These are phyloP conservation scores for Trachythela sp. DNA, from an alignment of 64 coral and sea anemone genomes.

Conservation along the genomic window DNA sequence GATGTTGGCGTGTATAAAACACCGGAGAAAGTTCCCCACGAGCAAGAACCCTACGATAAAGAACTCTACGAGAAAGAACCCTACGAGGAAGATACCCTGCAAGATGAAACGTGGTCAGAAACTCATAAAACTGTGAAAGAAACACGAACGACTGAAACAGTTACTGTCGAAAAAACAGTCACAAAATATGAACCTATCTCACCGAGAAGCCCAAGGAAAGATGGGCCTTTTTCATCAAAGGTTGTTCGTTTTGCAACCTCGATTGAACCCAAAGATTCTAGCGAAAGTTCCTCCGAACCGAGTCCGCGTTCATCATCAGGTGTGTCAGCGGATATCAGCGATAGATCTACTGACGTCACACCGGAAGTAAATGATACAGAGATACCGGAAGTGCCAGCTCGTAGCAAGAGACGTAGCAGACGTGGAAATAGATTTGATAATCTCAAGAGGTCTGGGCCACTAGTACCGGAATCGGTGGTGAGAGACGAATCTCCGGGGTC, in stretches of 20 bases:
- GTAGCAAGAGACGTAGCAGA: background rate
- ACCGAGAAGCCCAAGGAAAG: background rate
- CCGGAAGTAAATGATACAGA: background rate
- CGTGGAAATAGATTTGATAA: conserved; percentile 5
- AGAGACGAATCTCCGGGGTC: background rate
- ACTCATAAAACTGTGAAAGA: background rate
- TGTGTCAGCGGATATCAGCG: background rate
- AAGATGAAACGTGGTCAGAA: background rate
- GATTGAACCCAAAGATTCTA: background rate
- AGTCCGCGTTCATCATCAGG: background rate
- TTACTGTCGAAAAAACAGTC: background rate
- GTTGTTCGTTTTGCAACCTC: background rate
- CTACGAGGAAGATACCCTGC: background rate
- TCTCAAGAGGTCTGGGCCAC: background rate
- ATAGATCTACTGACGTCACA: background rate
- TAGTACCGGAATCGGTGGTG: background rate
- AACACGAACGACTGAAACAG: background rate
- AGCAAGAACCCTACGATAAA: background rate
- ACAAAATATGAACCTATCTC: background rate
- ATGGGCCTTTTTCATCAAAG: background rate
- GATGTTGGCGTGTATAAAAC: background rate
- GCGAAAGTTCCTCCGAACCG: background rate
- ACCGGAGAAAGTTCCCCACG: background rate
- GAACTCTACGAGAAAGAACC: background rate
- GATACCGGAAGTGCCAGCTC: background rate